phyloP scores from a whole-genome alignment of 1,140 invertebrate species.

The Apis laboriosa region DNA sequence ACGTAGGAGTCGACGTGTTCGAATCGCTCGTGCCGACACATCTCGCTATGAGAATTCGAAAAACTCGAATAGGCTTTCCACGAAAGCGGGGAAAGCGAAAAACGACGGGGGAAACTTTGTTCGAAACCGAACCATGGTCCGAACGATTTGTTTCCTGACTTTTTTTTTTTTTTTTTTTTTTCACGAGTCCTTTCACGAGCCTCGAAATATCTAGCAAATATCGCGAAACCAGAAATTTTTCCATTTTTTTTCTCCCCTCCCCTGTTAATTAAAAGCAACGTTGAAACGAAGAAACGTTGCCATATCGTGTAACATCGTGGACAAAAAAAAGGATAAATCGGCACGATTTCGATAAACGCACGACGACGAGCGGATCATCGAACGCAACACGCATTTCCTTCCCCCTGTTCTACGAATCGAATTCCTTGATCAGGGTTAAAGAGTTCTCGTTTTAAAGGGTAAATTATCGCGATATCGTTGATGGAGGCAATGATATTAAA shows the following conservation, averaged over 20 bases:
- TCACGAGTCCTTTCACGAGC: neutral
- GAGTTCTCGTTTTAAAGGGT: neutral
- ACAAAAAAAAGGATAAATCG: neutral
- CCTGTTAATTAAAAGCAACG: slow-evolving; percentile 23
- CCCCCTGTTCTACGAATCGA: too few relatives aligned
- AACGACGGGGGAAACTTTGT: neutral
- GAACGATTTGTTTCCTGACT: too few relatives aligned
- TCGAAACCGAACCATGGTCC: too few relatives aligned
- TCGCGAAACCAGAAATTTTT: neutral
- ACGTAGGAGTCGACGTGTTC: neutral
- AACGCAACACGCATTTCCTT: neutral
- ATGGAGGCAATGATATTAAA: slow-evolving; percentile 20
- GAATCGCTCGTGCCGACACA: neutral
- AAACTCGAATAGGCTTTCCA: neutral
- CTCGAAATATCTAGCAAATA: neutral
- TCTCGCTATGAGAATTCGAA: neutral
- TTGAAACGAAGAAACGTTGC: too few relatives aligned
- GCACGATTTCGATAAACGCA: too few relatives aligned
- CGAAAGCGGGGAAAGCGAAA: neutral
- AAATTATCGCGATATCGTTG: slow-evolving; percentile 21
- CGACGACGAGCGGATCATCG: neutral
- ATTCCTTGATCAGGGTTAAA: neutral
- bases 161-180: too few relatives aligned
- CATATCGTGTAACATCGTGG: too few relatives aligned
- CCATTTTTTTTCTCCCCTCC: neutral